phyloP scores from a whole-genome alignment of 2,888 invertebrate species.

The Eupeodes latifasciatus region DNA sequence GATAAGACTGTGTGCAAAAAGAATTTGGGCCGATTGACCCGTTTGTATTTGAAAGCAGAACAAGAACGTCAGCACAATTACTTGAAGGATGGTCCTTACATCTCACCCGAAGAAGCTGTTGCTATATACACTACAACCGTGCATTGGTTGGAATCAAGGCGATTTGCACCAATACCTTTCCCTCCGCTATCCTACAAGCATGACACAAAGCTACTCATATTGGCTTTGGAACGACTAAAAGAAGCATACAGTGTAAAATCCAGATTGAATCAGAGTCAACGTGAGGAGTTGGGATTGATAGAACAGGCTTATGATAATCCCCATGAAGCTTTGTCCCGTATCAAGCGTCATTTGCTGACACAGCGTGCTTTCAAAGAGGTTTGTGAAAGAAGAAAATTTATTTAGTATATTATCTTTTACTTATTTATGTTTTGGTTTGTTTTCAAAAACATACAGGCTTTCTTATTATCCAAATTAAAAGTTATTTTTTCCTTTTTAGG shows the following conservation, averaged over 20 bases:
- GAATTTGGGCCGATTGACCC: slow-evolving; percentile 98
- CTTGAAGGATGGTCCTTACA: slow-evolving; percentile 99
- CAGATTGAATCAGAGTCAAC: slow-evolving; percentile 98
- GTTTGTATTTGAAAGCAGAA: slow-evolving; percentile 98
- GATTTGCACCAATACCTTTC: slow-evolving; percentile 99
- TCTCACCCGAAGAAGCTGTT: slow-evolving; percentile 99
- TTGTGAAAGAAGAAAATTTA: slow-evolving; percentile 4
- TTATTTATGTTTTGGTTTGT: background rate
- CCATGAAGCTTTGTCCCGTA: slow-evolving; percentile 98
- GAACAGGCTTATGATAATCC: slow-evolving; percentile 99
- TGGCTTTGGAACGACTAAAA: slow-evolving; percentile 97
- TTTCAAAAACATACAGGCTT: background rate
- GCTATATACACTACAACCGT: slow-evolving; percentile 99
- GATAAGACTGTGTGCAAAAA: slow-evolving; percentile 99
- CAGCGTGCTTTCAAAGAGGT: slow-evolving; percentile 99
- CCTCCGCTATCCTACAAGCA: slow-evolving; percentile 99
- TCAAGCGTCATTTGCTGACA: slow-evolving; percentile 99
- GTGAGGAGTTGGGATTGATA: slow-evolving; percentile 98
- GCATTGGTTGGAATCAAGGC: slow-evolving; percentile 99
- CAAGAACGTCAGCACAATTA: slow-evolving; percentile 99
- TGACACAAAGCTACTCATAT: slow-evolving; percentile 98
- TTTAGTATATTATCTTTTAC: background rate
- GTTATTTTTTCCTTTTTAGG: slow-evolving; percentile 84
- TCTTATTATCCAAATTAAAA: slow-evolving; percentile 58
- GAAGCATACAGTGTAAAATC: slow-evolving; percentile 99